These are phyloP conservation scores for Phyllotreta cruciferae DNA, from an alignment of 2,888 invertebrate genomes.

Conservation along the genomic window DNA sequence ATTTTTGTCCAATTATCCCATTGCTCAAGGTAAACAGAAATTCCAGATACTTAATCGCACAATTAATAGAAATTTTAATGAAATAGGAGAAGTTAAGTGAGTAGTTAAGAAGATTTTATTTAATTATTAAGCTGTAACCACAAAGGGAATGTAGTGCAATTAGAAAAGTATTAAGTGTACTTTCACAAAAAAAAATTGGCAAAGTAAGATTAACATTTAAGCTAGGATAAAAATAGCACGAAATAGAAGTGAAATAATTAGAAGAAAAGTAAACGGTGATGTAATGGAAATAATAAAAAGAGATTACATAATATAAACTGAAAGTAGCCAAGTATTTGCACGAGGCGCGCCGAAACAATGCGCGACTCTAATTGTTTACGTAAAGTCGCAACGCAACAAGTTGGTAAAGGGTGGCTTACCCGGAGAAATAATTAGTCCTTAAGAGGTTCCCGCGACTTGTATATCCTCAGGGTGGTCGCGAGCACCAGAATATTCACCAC, in stretches of 20 bases:
- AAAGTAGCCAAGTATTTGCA: slow-evolving; percentile 48
- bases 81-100: too few relatives aligned
- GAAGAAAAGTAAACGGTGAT: slow-evolving; percentile 36
- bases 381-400: slow-evolving; percentile 44
- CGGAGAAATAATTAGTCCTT: slow-evolving; percentile 54
- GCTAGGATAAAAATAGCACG: too few relatives aligned
- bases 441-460: slow-evolving; percentile 55
- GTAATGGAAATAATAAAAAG: slow-evolving; percentile 50
- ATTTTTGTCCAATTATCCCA: too few relatives aligned
- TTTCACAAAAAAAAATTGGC: too few relatives aligned
- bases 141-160: too few relatives aligned
- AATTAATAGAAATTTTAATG: too few relatives aligned
- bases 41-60: too few relatives aligned
- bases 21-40: too few relatives aligned
- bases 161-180: too few relatives aligned
- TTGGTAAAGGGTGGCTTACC: slow-evolving; percentile 49
- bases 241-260: not conserved
- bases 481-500: slow-evolving; percentile 53
- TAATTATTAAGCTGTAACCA: too few relatives aligned
- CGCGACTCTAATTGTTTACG: slow-evolving; percentile 41
- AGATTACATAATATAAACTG: slow-evolving; percentile 48
- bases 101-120: too few relatives aligned
- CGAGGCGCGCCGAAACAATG: slow-evolving; percentile 53
- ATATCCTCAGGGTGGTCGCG: slow-evolving; percentile 54
- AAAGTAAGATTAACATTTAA: too few relatives aligned